Evolutionary conservation across 2,113 vertebrate genomes (phyloP), one percentile per base, ranked within the genome.

Genomic region (Menidia beryllina): DNA sequence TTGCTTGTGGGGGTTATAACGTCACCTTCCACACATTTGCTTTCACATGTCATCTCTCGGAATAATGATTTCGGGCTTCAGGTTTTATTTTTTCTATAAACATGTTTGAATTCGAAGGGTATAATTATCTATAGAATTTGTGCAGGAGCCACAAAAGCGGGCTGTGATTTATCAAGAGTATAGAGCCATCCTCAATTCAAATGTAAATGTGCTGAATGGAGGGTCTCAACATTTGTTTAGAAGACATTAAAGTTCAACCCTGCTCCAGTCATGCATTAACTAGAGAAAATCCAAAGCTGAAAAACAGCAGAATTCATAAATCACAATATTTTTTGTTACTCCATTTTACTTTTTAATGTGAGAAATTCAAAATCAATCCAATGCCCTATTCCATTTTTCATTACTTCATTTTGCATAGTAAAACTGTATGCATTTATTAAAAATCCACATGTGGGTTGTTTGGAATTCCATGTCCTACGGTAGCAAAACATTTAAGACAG

Each of bases 171-270:
- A 63, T 49, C 71, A 77, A 77, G 67, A 77, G 61, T n/a, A 61
- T 68, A 52, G 58, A 73, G 68, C 25, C 66, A 66, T 80, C 58
- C 15, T 21, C 52, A 26, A 84, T 86, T 88, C 72, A 86, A 75
- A 89, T 88, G 87, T 71, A 79, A 85, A 90, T 86, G 39, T 53
- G 51, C 70, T 70, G 70, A 83, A 81, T 52, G 69, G 24, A 75
- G 60, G 72, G 69, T 81, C 85, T 84, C 74, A 56, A 74, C 47
- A 53, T 82, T 81, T 76, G 56, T 82, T 84, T 72, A 26, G 38
- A 55, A 59, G 27, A 27, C 43, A 81, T 20, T 70, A 68, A 70
- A 82, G 77, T 83, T 75, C 63, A 82, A 61, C 66, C 83, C 62
- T 15, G 45, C 70, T 59, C 72, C 75, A 79, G 69, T 69, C 69